Conservation (phyloP, 2,888 invertebrate genomes). For the Amphipoea lucens region DNA sequence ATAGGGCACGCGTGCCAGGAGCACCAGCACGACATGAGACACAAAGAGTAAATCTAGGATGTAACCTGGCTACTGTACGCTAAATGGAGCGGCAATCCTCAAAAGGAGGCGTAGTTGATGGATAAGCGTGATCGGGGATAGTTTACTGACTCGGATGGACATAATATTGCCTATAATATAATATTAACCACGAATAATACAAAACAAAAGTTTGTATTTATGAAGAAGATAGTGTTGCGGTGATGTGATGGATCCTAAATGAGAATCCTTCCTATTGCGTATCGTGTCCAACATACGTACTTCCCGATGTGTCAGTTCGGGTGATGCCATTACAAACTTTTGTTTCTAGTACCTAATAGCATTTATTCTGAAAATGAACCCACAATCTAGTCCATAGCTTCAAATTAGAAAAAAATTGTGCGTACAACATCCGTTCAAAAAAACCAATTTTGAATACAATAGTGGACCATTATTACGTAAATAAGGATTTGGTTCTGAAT, state of each 20-base stretch:
- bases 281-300: not conserved
- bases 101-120: not conserved
- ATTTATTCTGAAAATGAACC: not conserved
- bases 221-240: not conserved
- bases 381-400: too few species aligned
- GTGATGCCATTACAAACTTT: not conserved
- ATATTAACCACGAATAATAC: not conserved
- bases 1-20: conserved; percentile 6
- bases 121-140: not conserved
- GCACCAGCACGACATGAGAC: conserved; percentile 9
- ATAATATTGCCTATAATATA: not conserved
- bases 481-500: not conserved
- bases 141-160: not conserved
- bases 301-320: not conserved
- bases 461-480: not conserved
- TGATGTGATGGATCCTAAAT: not conserved
- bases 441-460: not conserved
- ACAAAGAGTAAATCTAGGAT: not conserved
- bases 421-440: not conserved
- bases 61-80: not conserved
- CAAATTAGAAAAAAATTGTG: not conserved
- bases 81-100: not conserved
- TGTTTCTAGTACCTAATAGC: not conserved
- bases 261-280: not conserved
- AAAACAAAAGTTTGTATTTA: not conserved